Evolutionary conservation across 1,140 invertebrate genomes (phyloP).

Genomic region (Drosophila eugracilis): DNA sequence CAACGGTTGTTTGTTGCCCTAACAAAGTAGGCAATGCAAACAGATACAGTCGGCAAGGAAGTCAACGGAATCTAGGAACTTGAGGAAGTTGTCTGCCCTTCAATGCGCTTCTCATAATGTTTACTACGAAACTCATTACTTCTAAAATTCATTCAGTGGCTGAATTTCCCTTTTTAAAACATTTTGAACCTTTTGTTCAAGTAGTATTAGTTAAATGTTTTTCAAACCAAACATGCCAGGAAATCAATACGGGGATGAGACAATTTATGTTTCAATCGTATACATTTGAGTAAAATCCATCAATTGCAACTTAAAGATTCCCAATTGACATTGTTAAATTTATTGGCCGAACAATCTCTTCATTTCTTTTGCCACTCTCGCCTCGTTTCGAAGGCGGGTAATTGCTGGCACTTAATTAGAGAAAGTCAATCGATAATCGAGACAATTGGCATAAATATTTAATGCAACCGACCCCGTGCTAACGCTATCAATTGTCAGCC

Average conservation of each 20-base stretch:
- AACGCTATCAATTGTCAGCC: neutral
- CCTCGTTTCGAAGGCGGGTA: conserved; percentile 23
- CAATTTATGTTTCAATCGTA: neutral
- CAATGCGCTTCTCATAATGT: neutral
- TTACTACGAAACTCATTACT: no score
- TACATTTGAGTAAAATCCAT: neutral
- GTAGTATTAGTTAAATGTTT: no score
- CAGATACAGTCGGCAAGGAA: conserved; percentile 1
- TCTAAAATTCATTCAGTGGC: no score
- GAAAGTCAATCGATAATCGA: conserved; percentile 40
- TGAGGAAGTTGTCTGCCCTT: neutral
- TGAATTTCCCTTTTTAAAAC: no score
- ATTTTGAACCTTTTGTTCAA: no score
- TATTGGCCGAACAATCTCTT: neutral
- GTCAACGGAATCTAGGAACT: neutral
- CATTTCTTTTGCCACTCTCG: conserved; percentile 7
- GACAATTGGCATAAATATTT: conserved; percentile 2
- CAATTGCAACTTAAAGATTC: neutral
- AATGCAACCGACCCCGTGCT: neutral
- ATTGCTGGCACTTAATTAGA: conserved; percentile 37
- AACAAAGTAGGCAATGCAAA: conserved; percentile 1
- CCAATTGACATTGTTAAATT: neutral
- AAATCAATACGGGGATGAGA: neutral
- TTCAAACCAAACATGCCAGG: no score
- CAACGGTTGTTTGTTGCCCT: conserved; percentile 4